Conservation (phyloP, 2,797 vertebrate species). For the Morus bassanus region DNA sequence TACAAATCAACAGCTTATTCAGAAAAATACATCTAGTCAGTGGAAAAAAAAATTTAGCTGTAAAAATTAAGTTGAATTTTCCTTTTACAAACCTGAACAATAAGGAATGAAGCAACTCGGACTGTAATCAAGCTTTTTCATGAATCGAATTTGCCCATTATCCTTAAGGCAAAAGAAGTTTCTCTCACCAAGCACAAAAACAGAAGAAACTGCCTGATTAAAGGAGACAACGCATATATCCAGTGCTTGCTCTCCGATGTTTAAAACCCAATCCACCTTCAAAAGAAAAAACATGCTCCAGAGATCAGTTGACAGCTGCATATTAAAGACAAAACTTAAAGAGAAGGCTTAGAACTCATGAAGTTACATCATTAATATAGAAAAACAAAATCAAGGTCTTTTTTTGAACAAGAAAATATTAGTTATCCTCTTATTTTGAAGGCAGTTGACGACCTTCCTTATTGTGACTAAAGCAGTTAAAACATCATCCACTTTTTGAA, state of each 20-base stretch:
- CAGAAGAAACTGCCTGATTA: conserved; percentile 80
- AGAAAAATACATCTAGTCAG: not conserved
- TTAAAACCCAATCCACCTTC: conserved; percentile 92
- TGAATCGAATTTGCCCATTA: conserved; percentile 94
- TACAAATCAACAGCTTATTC: not conserved
- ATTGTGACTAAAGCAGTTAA: not conserved
- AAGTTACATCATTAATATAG: not conserved
- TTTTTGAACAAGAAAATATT: not conserved
- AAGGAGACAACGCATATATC: conserved; percentile 86
- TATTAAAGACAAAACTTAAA: not conserved
- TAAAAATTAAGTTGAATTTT: not conserved
- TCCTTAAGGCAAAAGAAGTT: conserved; percentile 94
- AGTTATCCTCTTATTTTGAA: not conserved
- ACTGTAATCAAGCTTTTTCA: conserved; percentile 96
- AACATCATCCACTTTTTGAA: not conserved
- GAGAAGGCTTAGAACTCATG: not conserved
- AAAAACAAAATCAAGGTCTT: not conserved
- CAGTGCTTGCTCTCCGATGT: conserved; percentile 92
- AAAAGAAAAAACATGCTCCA: conserved; percentile 28
- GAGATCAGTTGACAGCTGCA: not conserved
- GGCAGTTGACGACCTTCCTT: not conserved
- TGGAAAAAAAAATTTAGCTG: not conserved
- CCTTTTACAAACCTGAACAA: conserved; percentile 84
- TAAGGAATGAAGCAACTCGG: conserved; percentile 96
- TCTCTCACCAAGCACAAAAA: conserved; percentile 93